phyloP scores from a whole-genome alignment of 2,797 vertebrate species.

The Melopsittacus undulatus region DNA sequence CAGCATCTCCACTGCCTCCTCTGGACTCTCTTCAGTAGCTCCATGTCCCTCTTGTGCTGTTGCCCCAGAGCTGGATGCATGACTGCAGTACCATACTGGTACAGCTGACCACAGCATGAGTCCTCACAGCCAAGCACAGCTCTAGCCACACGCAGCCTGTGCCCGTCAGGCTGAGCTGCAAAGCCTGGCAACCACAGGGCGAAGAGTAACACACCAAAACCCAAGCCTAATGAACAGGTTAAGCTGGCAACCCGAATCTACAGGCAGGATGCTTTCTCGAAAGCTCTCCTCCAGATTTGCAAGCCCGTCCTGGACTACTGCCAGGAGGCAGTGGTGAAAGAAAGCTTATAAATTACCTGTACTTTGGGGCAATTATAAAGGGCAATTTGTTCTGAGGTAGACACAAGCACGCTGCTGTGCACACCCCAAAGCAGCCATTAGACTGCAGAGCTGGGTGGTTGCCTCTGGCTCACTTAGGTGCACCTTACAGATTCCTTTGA shows the following conservation, averaged over 20 bases:
- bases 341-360: conserved; percentile 31
- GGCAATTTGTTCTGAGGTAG: conserved; percentile 25
- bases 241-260: not conserved
- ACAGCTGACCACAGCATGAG: not conserved
- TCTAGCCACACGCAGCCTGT: accelerated
- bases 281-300: not conserved
- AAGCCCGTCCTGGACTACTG: conserved; percentile 5
- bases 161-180: not conserved
- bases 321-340: conserved; percentile 24
- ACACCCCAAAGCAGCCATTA: not conserved
- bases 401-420: not conserved
- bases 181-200: not conserved
- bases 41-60: not conserved
- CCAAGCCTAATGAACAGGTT: not conserved
- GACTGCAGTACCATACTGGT: not conserved
- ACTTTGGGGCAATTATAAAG: conserved; percentile 53
- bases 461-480: not conserved
- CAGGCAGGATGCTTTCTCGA: not conserved
- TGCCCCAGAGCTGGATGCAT: not conserved
- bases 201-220: not conserved
- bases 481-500: not conserved
- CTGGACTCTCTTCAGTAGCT: not conserved
- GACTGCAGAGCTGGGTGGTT: not conserved
- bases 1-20: not conserved
- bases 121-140: accelerated